Base-by-base conservation (phyloP, 2,113 vertebrate genomes). In the Pachycephala philippinensis region DNA sequence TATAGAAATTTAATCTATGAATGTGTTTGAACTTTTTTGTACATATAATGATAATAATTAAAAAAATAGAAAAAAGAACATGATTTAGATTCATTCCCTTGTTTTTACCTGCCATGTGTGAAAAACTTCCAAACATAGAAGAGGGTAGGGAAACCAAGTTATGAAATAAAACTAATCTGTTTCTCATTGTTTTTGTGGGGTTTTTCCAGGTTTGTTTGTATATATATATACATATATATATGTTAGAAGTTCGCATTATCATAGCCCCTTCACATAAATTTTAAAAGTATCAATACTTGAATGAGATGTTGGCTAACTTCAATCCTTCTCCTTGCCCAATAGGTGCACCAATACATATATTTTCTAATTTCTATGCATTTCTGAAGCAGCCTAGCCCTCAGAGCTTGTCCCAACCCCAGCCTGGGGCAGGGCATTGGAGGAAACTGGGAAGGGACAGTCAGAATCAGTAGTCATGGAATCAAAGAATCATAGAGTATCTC, bases 371-470 rank as follows among this genome's bases (percentile, higher is more conserved):
- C 13, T 76, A 19, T 33, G 30, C 16, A 42, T 60, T 90, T 90
- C 26, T 66, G 37, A 83, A 61, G 13, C 6, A 23, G 1, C 1
- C 16, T 68, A 37, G 16, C 45, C 77, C 28, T 24, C 63, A 57
- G 22, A 50, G 15, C 7, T 16, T 1, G 0, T 60, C 50, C 8
- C 5, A 76, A 2, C 2, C 10, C 19, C 11, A 40, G 20, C 4
- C 31, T 57, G n/a, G 27, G 7, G 6, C 28, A 68, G 20, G 11
- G 23, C 39, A 45, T 31, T 77, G 31, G 31, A 47, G 33, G 30
- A 71, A 75, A 53, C 26, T 53, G 39, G 14, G 24, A 50, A 77
- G 8, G 19, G 13, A 31, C 11, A 72, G 15, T 28, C 26, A 85
- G 14, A 6, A 18, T 47, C 23, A 44, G 24, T 27, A 59, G 33